Base-by-base conservation (phyloP, 2,888 invertebrate genomes). In the Nomada goodeniana region DNA sequence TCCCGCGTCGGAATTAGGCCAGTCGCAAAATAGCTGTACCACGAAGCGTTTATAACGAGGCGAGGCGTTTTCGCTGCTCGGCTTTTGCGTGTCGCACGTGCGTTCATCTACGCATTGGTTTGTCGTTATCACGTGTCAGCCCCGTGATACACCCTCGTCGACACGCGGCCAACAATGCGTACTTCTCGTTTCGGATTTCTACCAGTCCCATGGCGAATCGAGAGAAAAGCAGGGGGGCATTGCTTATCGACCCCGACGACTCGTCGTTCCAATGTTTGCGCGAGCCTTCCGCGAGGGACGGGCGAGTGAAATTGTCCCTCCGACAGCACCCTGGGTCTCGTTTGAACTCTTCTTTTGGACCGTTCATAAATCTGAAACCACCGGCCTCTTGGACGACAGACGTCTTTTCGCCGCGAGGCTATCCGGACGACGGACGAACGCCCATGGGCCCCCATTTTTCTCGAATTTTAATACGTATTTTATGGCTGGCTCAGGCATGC, bases 71-170 rank as follows among this genome's bases (percentile, higher is more conserved):
- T 72, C 59, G 55, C 63, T 20, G 50, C 20, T 63, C 47, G 57
- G 53, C 57, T 29, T 47, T 53, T 80, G 42, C 72, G 44, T 57
- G 71, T 60, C 75, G 61, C 82, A 84, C 84, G 81, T 86, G 77
- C 83, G 76, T 86, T 76, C 69, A 70, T 69, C 78, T 44, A 64
- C 70, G 29, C 60, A n/a, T 23, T 20, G 11, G 47, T 69, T 73
- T 53, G 47, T 36, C 59, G 61, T 84, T 79, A 83, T 87, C 89
- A 88, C 83, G 85, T 80, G 89, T 59, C 59, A 57, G 20, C 63
- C 60, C 57, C 84, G 87, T 87, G 88, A 59, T 18, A 7, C 36
- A 36, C 13, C 2, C 42, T 10, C 36, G 1, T 9, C 61, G 70
- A 11, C 60, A 36, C 65, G 50, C 63, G 20, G 26, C 57, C 59